Base-by-base conservation (phyloP, 2,113 vertebrate species). In the Sisor rabdophorus region DNA sequence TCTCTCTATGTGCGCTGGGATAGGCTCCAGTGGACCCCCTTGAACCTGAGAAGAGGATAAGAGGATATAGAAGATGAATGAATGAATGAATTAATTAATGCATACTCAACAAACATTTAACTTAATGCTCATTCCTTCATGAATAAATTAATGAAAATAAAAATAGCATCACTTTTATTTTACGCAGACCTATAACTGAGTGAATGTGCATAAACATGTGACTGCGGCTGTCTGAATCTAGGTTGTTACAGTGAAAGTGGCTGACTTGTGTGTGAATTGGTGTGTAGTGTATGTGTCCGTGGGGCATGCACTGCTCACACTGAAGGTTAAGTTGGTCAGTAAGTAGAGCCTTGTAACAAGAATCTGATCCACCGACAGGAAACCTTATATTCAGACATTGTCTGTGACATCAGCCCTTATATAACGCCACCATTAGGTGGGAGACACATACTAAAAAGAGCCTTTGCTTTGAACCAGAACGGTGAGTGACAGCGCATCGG, bases 281-380 rank as follows among this genome's bases (percentile, higher is more conserved):
- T 24, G 28, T 36, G 55, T 60, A 52, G 75, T 52, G 76, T n/a
- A 40, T 53, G n/a, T 26, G 26, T 54, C 61, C 24, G 68, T 28
- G 67, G 53, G 44, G 54, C 75, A 9, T 22, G 59, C 71, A 75
- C 69, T 54, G 68, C 67, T 77, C 93, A 93, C 90, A 92, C 89
- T 87, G 86, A 85, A 91, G 87, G 92, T 93, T 94, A 90, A 94
- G 94, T 93, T 93, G 92, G 54, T 24, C 20, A 88, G 85, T 56
- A 93, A 97, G 92, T 92, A 81, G 86, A 67, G 83, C 87, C 87
- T 82, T 83, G 84, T 87, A 86, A 86, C 75, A 79, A 89, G 88
- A 90, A 98, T 89, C 89, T 91, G 94, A 98, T 97, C 93, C 93
- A 82, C 78, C 71, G 88, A 89, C 85, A 89, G 88, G 92, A 94